Conservation (phyloP, 2,888 invertebrate species). For the Allygus modestus region DNA sequence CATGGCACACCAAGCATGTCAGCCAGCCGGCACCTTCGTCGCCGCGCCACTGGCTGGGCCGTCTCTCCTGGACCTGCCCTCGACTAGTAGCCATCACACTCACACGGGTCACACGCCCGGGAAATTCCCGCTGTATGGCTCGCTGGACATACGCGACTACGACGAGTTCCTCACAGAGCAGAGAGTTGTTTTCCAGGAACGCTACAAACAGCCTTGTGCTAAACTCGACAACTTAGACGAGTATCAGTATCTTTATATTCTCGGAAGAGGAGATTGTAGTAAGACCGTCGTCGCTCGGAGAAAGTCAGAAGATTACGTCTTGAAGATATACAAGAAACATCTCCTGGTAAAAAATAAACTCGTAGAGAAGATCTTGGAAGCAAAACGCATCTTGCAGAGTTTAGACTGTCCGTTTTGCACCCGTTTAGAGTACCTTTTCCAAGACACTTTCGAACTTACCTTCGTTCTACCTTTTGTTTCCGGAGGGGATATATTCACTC, state of each 20-base stretch:
- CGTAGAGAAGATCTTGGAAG: conserved; percentile 81
- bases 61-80: too few relatives aligned
- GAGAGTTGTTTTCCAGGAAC: background rate
- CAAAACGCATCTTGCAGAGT: conserved; percentile 92
- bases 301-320: conserved; percentile 77
- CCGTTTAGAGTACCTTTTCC: conserved; percentile 89
- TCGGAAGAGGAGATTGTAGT: conserved; percentile 81
- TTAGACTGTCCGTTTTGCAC: conserved; percentile 94
- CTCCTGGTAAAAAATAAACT: conserved; percentile 81
- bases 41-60: too few relatives aligned
- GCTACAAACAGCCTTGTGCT: background rate
- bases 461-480: conserved; percentile 90
- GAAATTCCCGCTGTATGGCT: conserved; percentile 7
- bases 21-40: too few relatives aligned
- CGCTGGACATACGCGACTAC: background rate
- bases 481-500: conserved; percentile 94
- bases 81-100: too few relatives aligned
- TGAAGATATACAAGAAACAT: conserved; percentile 81
- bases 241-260: conserved; percentile 59
- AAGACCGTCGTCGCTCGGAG: conserved; percentile 79
- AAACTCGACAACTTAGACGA: background rate
- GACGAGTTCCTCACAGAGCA: background rate
- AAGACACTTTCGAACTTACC: conserved; percentile 91
- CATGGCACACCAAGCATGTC: too few relatives aligned
- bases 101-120: too few relatives aligned